Evolutionary conservation across 2,888 invertebrate genomes (phyloP).

Genomic region (Elegia similella): DNA sequence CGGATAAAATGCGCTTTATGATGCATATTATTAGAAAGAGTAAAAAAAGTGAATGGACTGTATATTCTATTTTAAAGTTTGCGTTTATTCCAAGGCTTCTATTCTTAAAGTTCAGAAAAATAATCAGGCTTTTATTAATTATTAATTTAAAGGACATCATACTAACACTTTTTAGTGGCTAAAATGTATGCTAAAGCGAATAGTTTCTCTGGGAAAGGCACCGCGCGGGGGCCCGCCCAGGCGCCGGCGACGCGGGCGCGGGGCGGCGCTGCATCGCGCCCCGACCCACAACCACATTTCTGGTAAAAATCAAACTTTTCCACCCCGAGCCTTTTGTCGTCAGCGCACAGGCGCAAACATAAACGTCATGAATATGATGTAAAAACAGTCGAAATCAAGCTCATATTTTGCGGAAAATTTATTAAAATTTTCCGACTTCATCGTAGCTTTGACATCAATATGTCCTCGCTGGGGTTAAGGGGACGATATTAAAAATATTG

Average conservation of each 20-base stretch:
- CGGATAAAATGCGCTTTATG: slow-evolving; percentile 37
- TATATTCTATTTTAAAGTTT: slow-evolving; percentile 26
- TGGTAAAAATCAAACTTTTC: slow-evolving; percentile 50
- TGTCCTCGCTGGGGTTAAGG: slow-evolving; percentile 26
- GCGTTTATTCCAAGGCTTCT: slow-evolving; percentile 29
- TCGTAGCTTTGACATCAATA: slow-evolving; percentile 48
- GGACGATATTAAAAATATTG: neutral
- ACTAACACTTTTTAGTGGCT: slow-evolving; percentile 30
- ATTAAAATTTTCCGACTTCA: slow-evolving; percentile 66
- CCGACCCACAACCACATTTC: slow-evolving; percentile 43
- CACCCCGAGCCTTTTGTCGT: slow-evolving; percentile 46
- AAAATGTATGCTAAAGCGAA: slow-evolving; percentile 31
- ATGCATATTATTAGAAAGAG: slow-evolving; percentile 31
- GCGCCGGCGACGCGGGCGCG: slow-evolving; percentile 48
- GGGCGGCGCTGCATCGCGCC: slow-evolving; percentile 50
- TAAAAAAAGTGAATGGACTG: slow-evolving; percentile 22
- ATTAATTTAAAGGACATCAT: slow-evolving; percentile 28
- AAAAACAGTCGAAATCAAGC: slow-evolving; percentile 39
- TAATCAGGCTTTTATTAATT: slow-evolving; percentile 43
- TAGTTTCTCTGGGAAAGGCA: slow-evolving; percentile 21
- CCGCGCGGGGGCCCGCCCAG: slow-evolving; percentile 55
- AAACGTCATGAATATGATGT: slow-evolving; percentile 35
- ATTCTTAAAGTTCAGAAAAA: slow-evolving; percentile 26
- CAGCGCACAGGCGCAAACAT: slow-evolving; percentile 66
- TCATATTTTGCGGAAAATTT: slow-evolving; percentile 62